Evolutionary conservation across 1,140 invertebrate genomes (phyloP).

Genomic region (Bacillus rossius): DNA sequence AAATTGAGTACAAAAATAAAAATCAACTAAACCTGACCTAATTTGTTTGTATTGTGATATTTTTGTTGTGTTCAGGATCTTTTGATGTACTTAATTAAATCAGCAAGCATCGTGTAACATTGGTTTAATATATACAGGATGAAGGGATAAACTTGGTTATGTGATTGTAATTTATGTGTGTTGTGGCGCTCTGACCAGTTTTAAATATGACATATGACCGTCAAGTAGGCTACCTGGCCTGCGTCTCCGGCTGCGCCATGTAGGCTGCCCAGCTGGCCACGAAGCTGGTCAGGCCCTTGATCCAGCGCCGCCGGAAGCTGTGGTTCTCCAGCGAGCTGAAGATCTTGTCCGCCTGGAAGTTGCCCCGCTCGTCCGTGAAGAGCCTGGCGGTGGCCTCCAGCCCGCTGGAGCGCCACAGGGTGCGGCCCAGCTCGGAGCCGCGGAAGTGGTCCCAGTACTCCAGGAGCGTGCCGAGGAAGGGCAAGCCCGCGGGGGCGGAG

Average conservation of each 20-base stretch:
- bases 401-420: slow-evolving; percentile 64
- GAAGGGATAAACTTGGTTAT: too few relatives aligned
- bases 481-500: slow-evolving; percentile 43
- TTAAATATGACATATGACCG: too few relatives aligned
- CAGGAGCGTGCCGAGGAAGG: slow-evolving; percentile 64
- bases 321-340: slow-evolving; percentile 72
- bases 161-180: too few relatives aligned
- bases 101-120: too few relatives aligned
- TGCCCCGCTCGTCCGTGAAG: slow-evolving; percentile 57
- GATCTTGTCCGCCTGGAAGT: slow-evolving; percentile 61
- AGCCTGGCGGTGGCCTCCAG: slow-evolving; percentile 54
- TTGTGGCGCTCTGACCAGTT: too few relatives aligned
- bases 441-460: slow-evolving; percentile 73
- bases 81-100: too few relatives aligned
- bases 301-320: slow-evolving; percentile 67
- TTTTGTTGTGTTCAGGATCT: too few relatives aligned
- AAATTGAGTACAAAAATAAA: too few relatives aligned
- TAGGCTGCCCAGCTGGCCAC: slow-evolving; percentile 67
- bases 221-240: slow-evolving; percentile 66
- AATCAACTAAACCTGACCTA: too few relatives aligned
- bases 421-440: slow-evolving; percentile 66
- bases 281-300: slow-evolving; percentile 63
- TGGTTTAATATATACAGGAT: too few relatives aligned
- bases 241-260: slow-evolving; percentile 65
- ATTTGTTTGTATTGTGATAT: too few relatives aligned